A percentile compares a stretch with the other conserved stretches of the same genome.
Evolutionary conservation across 2,888 invertebrate species (phyloP).

Genomic region (Myathropa florea): DNA sequence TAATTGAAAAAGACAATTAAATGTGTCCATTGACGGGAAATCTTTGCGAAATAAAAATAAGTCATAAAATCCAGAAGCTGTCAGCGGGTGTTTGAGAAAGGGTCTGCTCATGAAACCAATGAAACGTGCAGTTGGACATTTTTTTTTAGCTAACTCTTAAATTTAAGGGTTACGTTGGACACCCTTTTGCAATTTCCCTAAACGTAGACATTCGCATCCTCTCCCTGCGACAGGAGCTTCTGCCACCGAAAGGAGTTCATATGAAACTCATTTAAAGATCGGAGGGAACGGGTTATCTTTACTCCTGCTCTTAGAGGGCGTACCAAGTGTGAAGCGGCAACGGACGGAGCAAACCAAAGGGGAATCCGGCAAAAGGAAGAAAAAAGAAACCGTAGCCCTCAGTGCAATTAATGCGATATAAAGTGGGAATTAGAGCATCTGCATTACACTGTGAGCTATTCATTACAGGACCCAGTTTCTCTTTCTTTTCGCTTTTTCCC

Average conservation of each 20-base stretch:
- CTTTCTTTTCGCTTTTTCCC: neutral
- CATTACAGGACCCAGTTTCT: slow-evolving; percentile 53
- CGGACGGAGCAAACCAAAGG: neutral
- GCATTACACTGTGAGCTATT: slow-evolving; percentile 66
- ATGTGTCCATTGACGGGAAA: slow-evolving; percentile 53
- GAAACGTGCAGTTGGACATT: too few species aligned
- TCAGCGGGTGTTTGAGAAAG: neutral
- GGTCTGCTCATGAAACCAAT: neutral
- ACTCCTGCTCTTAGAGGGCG: too few species aligned
- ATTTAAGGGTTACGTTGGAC: neutral
- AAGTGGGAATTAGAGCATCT: slow-evolving; percentile 71
- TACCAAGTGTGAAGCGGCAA: neutral
- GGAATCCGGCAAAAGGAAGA: neutral
- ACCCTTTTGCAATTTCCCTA: neutral
- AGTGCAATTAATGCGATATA: slow-evolving; percentile 70
- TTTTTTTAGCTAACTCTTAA: neutral
- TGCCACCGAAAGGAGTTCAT: neutral
- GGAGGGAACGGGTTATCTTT: neutral
- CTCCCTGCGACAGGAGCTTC: too few species aligned
- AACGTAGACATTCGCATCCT: too few species aligned
- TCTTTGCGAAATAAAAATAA: slow-evolving; percentile 56
- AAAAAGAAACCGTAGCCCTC: slow-evolving; percentile 14
- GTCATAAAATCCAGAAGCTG: slow-evolving; percentile 63
- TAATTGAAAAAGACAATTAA: slow-evolving; percentile 69
- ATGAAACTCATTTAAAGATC: too few species aligned